Conservation (phyloP, 2,113 vertebrate genomes). For the Solea senegalensis region DNA sequence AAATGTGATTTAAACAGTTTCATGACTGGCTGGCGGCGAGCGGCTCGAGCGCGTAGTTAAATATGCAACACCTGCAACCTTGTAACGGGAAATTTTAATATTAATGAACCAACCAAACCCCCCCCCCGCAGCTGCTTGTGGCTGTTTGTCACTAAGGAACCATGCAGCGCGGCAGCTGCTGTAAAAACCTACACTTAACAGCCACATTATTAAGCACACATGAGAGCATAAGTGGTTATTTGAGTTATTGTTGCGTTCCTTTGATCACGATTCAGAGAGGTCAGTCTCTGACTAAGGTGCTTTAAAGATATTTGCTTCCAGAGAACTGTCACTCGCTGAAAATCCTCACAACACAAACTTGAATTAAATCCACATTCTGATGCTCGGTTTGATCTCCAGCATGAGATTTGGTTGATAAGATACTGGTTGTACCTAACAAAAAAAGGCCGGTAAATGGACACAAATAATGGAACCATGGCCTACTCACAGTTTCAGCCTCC, state of each 20-base stretch:
- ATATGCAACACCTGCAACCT: conserved; percentile 11
- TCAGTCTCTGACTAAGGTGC: too few species aligned
- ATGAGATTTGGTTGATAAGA: too few species aligned
- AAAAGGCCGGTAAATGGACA: background rate
- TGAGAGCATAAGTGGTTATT: too few species aligned
- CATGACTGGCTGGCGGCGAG: background rate
- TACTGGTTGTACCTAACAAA: too few species aligned
- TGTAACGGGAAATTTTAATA: conserved; percentile 21
- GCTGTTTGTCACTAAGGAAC: conserved; percentile 14
- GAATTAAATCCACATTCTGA: too few species aligned
- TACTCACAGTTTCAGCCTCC: background rate
- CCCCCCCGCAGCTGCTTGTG: conserved; percentile 17
- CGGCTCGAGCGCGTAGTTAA: background rate
- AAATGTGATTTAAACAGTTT: conserved; percentile 17
- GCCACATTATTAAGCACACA: too few species aligned
- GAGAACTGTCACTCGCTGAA: too few species aligned
- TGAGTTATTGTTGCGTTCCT: too few species aligned
- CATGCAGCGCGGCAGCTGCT: conserved; percentile 5
- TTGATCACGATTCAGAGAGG: too few species aligned
- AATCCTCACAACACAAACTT: too few species aligned
- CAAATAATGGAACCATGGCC: background rate
- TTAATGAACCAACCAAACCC: conserved; percentile 30
- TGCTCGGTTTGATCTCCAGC: too few species aligned
- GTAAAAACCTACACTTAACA: background rate
- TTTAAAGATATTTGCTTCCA: too few species aligned